Percentiles rank a stretch among this genome's conserved stretches.
These are phyloP conservation scores for Microctenopoma lineatum DNA, from an alignment of 2,797 vertebrate species.

Conservation along the genomic window DNA sequence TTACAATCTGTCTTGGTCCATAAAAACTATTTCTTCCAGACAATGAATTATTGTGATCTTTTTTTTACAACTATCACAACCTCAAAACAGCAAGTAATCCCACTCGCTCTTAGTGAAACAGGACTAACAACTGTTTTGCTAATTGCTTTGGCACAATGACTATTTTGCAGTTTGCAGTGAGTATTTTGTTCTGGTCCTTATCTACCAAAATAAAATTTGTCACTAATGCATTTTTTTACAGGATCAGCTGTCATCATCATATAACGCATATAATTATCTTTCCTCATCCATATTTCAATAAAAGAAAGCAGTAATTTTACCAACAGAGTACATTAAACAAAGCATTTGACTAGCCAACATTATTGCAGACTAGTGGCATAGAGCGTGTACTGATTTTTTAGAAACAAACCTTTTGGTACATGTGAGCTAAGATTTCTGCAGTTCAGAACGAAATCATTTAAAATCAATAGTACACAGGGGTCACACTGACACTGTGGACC, in stretches of 20 bases:
- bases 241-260: not conserved
- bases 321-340: not conserved
- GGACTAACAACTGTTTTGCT: slow-evolving; percentile 54
- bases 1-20: slow-evolving; percentile 5
- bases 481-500: not conserved
- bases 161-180: slow-evolving; percentile 21
- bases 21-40: slow-evolving; percentile 4
- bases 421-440: not conserved
- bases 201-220: not conserved
- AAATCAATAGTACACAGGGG: not conserved
- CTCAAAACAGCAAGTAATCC: slow-evolving; percentile 41
- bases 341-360: no score
- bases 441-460: not conserved
- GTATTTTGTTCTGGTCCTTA: slow-evolving; percentile 2
- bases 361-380: not conserved
- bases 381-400: not conserved
- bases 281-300: not conserved
- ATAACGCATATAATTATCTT: not conserved
- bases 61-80: slow-evolving; percentile 30
- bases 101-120: slow-evolving; percentile 23
- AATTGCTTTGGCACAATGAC: slow-evolving; percentile 59
- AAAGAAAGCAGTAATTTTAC: not conserved
- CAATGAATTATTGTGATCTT: slow-evolving; percentile 36
- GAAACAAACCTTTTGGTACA: not conserved
- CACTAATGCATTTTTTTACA: not conserved